Evolutionary conservation across 2,888 invertebrate species (phyloP), one percentile per base, ranked within the genome.

Genomic region (Empis livida): DNA sequence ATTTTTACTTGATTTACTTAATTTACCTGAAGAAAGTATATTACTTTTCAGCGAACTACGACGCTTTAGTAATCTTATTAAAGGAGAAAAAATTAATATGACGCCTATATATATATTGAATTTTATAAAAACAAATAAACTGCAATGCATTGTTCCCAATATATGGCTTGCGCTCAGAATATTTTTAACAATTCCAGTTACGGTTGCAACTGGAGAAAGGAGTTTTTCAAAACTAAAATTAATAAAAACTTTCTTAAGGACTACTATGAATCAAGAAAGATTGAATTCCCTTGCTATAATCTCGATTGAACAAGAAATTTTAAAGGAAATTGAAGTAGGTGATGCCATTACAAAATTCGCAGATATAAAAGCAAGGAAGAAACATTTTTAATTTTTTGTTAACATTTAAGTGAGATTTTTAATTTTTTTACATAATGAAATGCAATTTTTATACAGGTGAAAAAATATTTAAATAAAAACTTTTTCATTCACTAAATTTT

Each of bases 301-400:
- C 14, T 37, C 39, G 11, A 39, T 39, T 39, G 16, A 39, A 13
- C 16, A 39, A 39, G 39, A 39, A 13, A 39, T 39, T 39, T 16
- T 39, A 39, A 39, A 39, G 17, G 39, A 39, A 17, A 39, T 39
- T 39, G 17, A 39, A 39, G 39, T 17, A 39, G 17, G 11, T 39
- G 17, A 17, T 39, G 17, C 10, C 39, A 39, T 39, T 39, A 17
- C n/a, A 39, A 39, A 39, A 39, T 39, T 39, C 39, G 39, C 39
- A 10, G 39, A 39, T 39, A 39, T 39, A 39, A 39, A 39, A 39
- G 39, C 16, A 17, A 10, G 17, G 39, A 39, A 39, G 39, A 39
- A 39, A 17, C 39, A 39, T 39, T 39, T 39, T 39, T 39, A 39
- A 39, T 39, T 39, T n/a, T n/a, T n/a, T n/a, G n/a, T n/a, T 39